phyloP scores from a whole-genome alignment of 2,113 vertebrate genomes.

The Beaufortia kweichowensis region DNA sequence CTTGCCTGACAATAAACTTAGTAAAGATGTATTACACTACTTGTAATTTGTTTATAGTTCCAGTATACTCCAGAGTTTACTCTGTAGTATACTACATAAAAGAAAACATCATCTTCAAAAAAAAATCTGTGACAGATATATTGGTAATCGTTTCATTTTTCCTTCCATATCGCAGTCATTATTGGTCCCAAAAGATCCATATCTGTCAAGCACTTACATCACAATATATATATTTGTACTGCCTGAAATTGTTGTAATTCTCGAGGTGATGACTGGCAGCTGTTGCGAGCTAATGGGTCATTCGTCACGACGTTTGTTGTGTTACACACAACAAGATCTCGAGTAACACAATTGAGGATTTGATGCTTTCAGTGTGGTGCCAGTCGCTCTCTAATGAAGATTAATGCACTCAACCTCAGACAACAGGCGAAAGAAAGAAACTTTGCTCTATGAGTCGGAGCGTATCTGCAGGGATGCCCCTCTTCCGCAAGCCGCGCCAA shows the following conservation, averaged over 20 bases:
- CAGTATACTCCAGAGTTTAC: too few species aligned
- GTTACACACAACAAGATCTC: constrained; percentile 40
- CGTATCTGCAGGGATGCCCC: constrained; percentile 61
- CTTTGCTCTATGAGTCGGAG: constrained; percentile 48
- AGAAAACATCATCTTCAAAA: background rate
- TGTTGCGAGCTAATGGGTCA: constrained; percentile 39
- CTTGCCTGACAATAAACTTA: background rate
- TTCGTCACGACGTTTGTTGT: constrained; percentile 30
- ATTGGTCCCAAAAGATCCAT: background rate
- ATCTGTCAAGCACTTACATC: background rate
- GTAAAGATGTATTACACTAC: background rate
- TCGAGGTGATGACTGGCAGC: constrained; percentile 38
- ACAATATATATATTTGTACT: background rate
- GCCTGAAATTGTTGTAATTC: constrained; percentile 3
- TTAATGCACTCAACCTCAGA: constrained; percentile 51
- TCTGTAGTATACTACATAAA: too few species aligned
- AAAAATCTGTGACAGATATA: background rate
- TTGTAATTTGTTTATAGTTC: background rate
- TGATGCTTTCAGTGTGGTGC: constrained; percentile 50
- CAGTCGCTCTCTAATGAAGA: constrained; percentile 58
- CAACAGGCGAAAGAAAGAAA: constrained; percentile 48
- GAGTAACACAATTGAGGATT: constrained; percentile 34
- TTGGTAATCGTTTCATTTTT: background rate
- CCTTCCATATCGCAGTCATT: background rate
- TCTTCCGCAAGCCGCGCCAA: constrained; percentile 32